Base-by-base conservation (phyloP, 2,113 vertebrate species). In the Calonectris borealis region DNA sequence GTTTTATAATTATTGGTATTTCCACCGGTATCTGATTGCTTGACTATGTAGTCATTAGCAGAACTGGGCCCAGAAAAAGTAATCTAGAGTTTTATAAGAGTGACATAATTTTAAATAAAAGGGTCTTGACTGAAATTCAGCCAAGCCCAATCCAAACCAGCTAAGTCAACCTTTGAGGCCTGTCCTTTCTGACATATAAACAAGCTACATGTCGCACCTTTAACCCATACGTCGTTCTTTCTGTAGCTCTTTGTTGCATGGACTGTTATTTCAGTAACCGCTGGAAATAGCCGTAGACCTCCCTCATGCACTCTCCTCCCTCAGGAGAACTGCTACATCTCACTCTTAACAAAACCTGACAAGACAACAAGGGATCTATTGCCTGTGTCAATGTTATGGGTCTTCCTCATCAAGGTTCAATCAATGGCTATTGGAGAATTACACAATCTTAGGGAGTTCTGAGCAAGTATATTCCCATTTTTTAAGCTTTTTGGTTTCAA, bases 321-420 rank as follows among this genome's bases (percentile, higher is more conserved):
- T n/a, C 15, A 4, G 6, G 12, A 38, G 26, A 71, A 9, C 13
- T 24, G n/a, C 46, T 72, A 48, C 20, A 13, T 44, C 46, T 78
- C 7, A 2, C 19, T 14, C 46, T 66, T 79, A 29, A 68, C 52
- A 68, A 91, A 86, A 68, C 16, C 57, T 83, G 49, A 57, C 49
- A 70, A 48, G 31, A 44, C 27, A 76, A 16, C n/a, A 61, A 82
- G 13, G 34, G 44, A 72, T 25, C 16, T 40, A 31, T 18, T 12
- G 12, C 8, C 54, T 40, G 0, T 16, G 16, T 15, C 55, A 31
- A n/a, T 6, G 51, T 36, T n/a, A 31, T 1, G 0, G 18, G 18
- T 79, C 57, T 31, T 70, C 54, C 31, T 58, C 71, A 14, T 19
- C 17, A 57, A 83, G 22, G 34, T 36, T 66, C 79, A 79, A 52